Evolutionary conservation across 2,888 invertebrate genomes (phyloP).

Genomic region (Pterostichus niger): DNA sequence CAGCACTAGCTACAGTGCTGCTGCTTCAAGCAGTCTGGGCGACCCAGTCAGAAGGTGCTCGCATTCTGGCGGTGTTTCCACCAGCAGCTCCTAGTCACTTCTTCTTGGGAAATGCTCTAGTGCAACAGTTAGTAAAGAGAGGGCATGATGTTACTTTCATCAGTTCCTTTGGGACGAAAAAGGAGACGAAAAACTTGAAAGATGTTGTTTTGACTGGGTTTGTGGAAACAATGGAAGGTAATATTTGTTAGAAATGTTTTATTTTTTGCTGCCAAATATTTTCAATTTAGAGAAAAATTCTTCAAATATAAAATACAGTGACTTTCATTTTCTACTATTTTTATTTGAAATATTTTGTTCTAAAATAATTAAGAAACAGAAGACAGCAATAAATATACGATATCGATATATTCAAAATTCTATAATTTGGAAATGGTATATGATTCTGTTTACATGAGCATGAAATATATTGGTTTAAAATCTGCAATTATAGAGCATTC

Average conservation of each 20-base stretch:
- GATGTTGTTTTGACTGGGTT: slow-evolving; percentile 72
- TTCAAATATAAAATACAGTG: too few relatives aligned
- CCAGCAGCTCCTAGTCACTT: slow-evolving; percentile 71
- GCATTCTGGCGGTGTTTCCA: slow-evolving; percentile 71
- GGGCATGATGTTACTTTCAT: slow-evolving; percentile 76
- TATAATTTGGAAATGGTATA: too few relatives aligned
- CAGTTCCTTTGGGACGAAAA: slow-evolving; percentile 71
- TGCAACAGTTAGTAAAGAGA: slow-evolving; percentile 71
- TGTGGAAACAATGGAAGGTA: slow-evolving; percentile 68
- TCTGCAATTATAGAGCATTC: too few relatives aligned
- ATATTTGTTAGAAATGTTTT: background rate
- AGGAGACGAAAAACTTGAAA: slow-evolving; percentile 75
- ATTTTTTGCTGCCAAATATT: too few relatives aligned
- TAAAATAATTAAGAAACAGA: too few relatives aligned
- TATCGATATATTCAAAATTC: too few relatives aligned
- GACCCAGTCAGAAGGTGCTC: background rate
- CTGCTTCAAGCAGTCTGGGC: background rate
- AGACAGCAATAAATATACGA: too few relatives aligned
- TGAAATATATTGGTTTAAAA: too few relatives aligned
- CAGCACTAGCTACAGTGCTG: background rate
- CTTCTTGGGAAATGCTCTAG: slow-evolving; percentile 70
- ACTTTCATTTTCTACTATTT: too few relatives aligned
- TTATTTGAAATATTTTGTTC: too few relatives aligned
- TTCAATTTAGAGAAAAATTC: too few relatives aligned
- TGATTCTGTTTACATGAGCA: too few relatives aligned